phyloP scores from a whole-genome alignment of 2,113 vertebrate species.

The Helogale parvula region DNA sequence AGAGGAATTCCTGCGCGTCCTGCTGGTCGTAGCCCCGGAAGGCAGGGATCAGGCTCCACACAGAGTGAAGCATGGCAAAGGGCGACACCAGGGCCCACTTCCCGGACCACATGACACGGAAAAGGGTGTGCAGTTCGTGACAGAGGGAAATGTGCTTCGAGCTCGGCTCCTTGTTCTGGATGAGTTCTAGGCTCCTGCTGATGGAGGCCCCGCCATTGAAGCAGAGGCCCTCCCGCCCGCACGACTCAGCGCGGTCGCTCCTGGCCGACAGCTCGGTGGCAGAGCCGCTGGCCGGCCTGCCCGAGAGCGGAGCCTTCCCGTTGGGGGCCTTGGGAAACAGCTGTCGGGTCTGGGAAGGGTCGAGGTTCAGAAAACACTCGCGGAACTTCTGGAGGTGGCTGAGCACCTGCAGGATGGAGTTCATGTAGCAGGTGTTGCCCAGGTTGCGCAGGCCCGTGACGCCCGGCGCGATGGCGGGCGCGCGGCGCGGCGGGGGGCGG shows the following conservation, averaged over 20 bases:
- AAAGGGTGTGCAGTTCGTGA: conserved; percentile 98
- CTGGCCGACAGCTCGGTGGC: conserved; percentile 80
- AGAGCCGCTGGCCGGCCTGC: conserved; percentile 82
- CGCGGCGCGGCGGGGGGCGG: conserved; percentile 82
- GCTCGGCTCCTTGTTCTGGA: conserved; percentile 95
- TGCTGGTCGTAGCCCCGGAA: conserved; percentile 98
- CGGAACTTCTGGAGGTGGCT: conserved; percentile 99
- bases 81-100: conserved; percentile 98
- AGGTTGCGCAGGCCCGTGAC: conserved; percentile 98
- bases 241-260: conserved; percentile 81
- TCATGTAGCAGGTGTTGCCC: conserved; percentile 99
- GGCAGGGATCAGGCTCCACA: conserved; percentile 98
- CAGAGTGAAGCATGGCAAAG: conserved; percentile 99
- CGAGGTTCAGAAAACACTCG: conserved; percentile 97
- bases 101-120: conserved; percentile 99
- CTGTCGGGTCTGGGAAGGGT: conserved; percentile 96
- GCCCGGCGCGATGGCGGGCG: conserved; percentile 92
- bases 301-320: conserved; percentile 84
- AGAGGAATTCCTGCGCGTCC: conserved; percentile 99
- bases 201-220: conserved; percentile 87
- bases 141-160: conserved; percentile 98
- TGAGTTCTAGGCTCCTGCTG: conserved; percentile 89
- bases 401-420: conserved; percentile 99
- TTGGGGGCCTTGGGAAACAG: conserved; percentile 93
- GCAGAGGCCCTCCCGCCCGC: conserved; percentile 82